Base-by-base conservation (phyloP, 2,113 vertebrate species). In the Scomber colias region DNA sequence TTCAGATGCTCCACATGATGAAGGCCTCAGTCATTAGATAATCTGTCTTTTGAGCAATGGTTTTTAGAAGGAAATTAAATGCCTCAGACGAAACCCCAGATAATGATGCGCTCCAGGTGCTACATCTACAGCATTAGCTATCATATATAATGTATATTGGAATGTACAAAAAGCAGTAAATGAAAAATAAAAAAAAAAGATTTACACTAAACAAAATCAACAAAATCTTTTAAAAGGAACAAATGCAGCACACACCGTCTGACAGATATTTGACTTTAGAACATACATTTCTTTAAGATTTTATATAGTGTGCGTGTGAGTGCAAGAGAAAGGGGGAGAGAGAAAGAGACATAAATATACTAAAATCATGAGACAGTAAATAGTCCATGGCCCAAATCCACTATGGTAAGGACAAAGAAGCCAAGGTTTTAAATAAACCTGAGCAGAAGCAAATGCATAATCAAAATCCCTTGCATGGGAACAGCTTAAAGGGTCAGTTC, bases 51-150 rank as follows among this genome's bases (percentile, higher is more conserved):
- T 65, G 67, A 70, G 77, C 51, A 51, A 76, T 79, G 45, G 10
- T 62, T 57, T 68, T 72, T 16, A 68, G 46, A 73, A 53, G 35
- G 15, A 62, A 79, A 67, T 81, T 30, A 75, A 57, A 81, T 71
- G 21, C 27, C 13, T 72, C 19, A 71, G 35, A 12, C 21, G 56
- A 66, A 21, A 59, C 51, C 46, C 17, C 10, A 48, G 40, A 74
- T 84, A 21, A 61, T 17, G 55, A 54, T 27, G 19, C 54, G 24
- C 48, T 70, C 7, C 48, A 63, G 66, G 50, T 65, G 59, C 49
- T 50, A 11, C 14, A 70, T 68, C 44, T 30, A 19, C 19, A 10
- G 17, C 64, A 45, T 61, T 60, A 64, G 30, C n/a, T 69, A n/a
- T 50, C n/a, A 30, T 8, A 48, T 65, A 16, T 35, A 40, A 0